Percentiles rank a stretch among this genome's conserved stretches.
Evolutionary conservation across 2,888 invertebrate species (phyloP).

Genomic region (Cephus sareptanus): DNA sequence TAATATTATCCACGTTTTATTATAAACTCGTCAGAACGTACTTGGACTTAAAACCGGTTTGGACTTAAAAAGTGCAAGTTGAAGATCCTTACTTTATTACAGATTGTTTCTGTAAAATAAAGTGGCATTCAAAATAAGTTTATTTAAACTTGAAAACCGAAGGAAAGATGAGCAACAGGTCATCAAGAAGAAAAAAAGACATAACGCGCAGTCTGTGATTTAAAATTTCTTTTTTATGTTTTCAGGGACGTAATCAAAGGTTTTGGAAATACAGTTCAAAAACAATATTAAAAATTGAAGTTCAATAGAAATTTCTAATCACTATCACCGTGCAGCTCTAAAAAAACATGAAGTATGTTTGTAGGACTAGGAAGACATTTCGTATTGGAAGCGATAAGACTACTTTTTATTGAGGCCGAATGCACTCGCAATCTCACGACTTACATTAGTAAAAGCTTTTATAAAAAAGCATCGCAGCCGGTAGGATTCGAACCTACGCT

Average conservation of each 20-base stretch:
- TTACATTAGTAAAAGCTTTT: not conserved
- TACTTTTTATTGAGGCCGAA: not conserved
- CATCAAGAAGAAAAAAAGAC: not conserved
- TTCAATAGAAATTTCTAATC: too few species aligned
- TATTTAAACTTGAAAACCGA: not conserved
- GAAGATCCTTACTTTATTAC: not conserved
- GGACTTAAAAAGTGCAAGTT: not conserved
- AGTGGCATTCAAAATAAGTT: not conserved
- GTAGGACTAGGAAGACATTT: too few species aligned
- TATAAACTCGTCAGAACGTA: not conserved
- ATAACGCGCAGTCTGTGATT: too few species aligned
- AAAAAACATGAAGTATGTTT: too few species aligned
- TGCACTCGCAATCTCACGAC: not conserved
- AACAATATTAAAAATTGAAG: too few species aligned
- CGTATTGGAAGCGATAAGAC: not conserved
- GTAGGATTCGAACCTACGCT: constrained; percentile 92
- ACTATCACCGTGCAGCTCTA: too few species aligned
- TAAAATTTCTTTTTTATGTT: too few species aligned
- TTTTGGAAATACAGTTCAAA: too few species aligned
- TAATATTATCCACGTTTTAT: not conserved
- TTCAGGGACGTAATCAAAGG: too few species aligned
- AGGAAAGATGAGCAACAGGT: not conserved
- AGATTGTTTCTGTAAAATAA: not conserved
- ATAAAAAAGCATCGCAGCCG: constrained; percentile 72
- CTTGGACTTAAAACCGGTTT: too few species aligned